Percentiles rank a stretch among this genome's conserved stretches.
These are phyloP conservation scores for Oryctolagus cuniculus DNA, from an alignment of 2,113 vertebrate genomes.

Conservation along the genomic window DNA sequence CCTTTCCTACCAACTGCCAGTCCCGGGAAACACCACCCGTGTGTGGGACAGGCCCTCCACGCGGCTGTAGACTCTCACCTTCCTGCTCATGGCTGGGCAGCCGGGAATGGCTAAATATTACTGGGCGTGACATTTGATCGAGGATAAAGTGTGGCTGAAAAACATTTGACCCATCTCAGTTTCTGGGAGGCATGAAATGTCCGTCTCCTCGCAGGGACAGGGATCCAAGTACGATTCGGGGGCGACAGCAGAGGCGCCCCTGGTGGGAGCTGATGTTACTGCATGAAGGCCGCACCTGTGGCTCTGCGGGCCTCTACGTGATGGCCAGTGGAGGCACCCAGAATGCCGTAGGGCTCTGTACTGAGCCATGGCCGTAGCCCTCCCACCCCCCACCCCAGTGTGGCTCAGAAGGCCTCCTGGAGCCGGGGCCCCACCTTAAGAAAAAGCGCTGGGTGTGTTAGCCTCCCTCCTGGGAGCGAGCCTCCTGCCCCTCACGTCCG, in stretches of 20 bases:
- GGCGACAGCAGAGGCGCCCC: background rate
- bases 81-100: too few species aligned
- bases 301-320: background rate
- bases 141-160: background rate
- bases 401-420: background rate
- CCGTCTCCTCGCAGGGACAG: background rate
- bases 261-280: background rate
- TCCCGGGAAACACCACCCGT: background rate
- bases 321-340: background rate
- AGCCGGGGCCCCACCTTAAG: background rate
- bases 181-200: background rate
- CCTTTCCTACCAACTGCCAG: background rate
- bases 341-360: background rate
- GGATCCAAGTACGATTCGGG: accelerated
- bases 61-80: background rate
- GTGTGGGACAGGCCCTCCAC: background rate
- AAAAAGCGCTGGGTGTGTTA: background rate
- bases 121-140: background rate
- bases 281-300: background rate
- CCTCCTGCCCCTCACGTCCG: background rate
- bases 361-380: background rate
- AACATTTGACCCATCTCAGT: background rate
- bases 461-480: background rate
- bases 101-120: background rate
- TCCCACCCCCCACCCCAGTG: background rate